Evolutionary conservation across 2,888 invertebrate species (phyloP), one percentile per base, ranked within the genome.

Genomic region (Spicauda simplicius): DNA sequence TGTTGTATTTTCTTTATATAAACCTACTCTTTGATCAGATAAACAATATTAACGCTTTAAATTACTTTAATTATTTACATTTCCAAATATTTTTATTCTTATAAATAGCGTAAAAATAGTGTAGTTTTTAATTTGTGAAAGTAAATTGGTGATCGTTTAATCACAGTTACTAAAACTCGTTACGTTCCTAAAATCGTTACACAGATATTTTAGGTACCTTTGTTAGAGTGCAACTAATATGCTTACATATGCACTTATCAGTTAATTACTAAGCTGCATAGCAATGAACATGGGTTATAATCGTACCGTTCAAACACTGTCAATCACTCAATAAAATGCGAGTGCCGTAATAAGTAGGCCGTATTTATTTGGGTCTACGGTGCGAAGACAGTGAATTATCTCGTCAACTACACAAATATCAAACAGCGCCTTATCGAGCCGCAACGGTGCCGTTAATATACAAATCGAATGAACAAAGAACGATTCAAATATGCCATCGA

Each of bases 391-490:
- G 20, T 57, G 33, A 67, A 54, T 62, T 71, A 73, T 73, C 71
- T 25, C 25, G 25, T 65, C 69, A 67, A 68, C 63, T 70, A 70
- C 66, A 71, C 73, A 71, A 64, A 66, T 20, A 67, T 60, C 54
- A 70, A 64, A 69, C 19, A 52, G 20, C 48, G 37, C 53, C 18
- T 64, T 64, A 64, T 64, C 64, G 56, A 50, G 25, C 5, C 11
- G 37, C 52, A 64, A 58, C 58, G 41, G 5, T 25, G 2, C 25
- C 25, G 53, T 78, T 82, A 81, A 76, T 78, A 77, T 80, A 79
- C 78, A 81, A 79, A 81, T 74, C 73, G 70, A 71, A 73, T 72
- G 74, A 78, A 80, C 82, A 83, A 84, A 81, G 78, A 79, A 74
- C 73, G 72, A 72, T 75, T 72, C 5, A 25, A 74, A 72, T 70